A percentile compares a stretch with the other conserved stretches of the same genome.
Evolutionary conservation across 1,140 invertebrate genomes (phyloP).

Genomic region (Galleria mellonella): DNA sequence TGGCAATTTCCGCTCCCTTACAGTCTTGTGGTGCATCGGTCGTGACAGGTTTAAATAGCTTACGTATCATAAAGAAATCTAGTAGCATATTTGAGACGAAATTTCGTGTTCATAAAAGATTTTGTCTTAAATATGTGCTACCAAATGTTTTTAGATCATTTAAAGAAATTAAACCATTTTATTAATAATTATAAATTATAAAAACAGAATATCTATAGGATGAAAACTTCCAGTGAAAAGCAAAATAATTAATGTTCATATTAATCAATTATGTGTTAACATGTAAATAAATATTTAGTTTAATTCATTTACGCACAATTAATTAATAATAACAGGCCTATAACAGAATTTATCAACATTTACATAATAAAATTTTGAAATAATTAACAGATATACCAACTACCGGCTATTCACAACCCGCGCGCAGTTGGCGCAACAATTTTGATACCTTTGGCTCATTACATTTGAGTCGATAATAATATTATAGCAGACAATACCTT

Average conservation of each 20-base stretch:
- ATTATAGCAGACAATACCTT: not conserved
- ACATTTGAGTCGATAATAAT: slow-evolving; percentile 1
- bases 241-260: not conserved
- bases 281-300: slow-evolving; percentile 2
- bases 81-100: too few species aligned
- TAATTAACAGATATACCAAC: slow-evolving; percentile 45
- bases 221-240: not conserved
- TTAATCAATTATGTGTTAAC: too few species aligned
- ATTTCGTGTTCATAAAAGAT: too few species aligned
- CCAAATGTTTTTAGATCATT: too few species aligned
- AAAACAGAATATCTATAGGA: not conserved
- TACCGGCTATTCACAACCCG: slow-evolving; percentile 53
- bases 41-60: too few species aligned
- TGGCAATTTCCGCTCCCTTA: too few species aligned
- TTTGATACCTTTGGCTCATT: slow-evolving; percentile 56
- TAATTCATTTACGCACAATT: not conserved
- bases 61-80: too few species aligned
- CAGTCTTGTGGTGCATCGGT: too few species aligned
- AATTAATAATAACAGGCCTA: slow-evolving; percentile 32
- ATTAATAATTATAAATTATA: too few species aligned
- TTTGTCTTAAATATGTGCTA: too few species aligned
- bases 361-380: slow-evolving; percentile 59
- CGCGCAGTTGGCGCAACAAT: slow-evolving; percentile 25
- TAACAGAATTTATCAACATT: slow-evolving; percentile 48
- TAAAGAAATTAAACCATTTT: too few species aligned